Base-by-base conservation (phyloP, 2,113 vertebrate species). In the Microcebus ravelobensis region DNA sequence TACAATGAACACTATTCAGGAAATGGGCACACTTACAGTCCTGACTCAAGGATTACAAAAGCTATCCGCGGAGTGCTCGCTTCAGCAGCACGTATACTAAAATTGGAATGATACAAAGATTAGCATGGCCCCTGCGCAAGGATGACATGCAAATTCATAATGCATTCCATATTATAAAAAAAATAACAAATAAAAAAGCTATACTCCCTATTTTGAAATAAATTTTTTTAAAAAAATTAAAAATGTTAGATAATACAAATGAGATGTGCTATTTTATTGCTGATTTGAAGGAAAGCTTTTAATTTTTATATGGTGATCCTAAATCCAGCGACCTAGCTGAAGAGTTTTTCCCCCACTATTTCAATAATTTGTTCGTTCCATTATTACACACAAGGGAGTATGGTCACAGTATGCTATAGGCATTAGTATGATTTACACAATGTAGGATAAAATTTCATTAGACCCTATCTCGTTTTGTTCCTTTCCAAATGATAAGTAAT, bases 191-290 rank as follows among this genome's bases (percentile, higher is more conserved):
- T 55, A 18, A 55, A 55, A 55, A 55, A 55, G 50, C 50, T 52
- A 52, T 52, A 27, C 25, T 9, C 59, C 59, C 23, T 61, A 61
- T 61, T 61, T 61, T 61, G 59, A 61, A 61, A 27, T 61, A 61
- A 12, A 61, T 10, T 52, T 52, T 52, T 52, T 52, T 13, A 8
- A 57, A 57, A 61, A 61, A 61, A 27, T 61, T 59, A 63, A 12
- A 94, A 87, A 57, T 48, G 52, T 77, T 50, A 85, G 45, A 95
- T 88, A 91, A 96, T 57, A 93, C 42, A 93, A 67, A 70, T n/a
- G 45, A 84, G 27, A 82, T 73, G 79, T 25, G 8, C 17, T 77
- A 5, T 39, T 48, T 68, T 20, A 65, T 14, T 77, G 73, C 45
- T 80, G 18, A 80, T 36, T 74, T 70, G 20, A 45, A 92, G 50